Conservation (phyloP, 2,113 vertebrate genomes). For the Vidua chalybeata region DNA sequence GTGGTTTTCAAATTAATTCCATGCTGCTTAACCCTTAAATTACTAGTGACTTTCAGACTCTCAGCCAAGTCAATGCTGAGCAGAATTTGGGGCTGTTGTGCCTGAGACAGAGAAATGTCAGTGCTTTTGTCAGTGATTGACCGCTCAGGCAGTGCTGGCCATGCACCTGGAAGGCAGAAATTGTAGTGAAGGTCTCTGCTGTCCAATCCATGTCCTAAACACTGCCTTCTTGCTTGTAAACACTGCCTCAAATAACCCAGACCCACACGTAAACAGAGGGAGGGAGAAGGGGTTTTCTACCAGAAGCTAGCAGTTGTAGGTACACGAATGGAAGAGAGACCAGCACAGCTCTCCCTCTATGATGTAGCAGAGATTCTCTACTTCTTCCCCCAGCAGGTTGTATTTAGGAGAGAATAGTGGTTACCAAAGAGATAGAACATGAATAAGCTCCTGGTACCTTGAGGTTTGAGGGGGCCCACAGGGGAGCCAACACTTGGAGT, state of each 20-base stretch:
- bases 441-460: slow-evolving; percentile 18
- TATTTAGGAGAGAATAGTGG: not conserved
- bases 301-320: not conserved
- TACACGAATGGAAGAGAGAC: not conserved
- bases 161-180: not conserved
- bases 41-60: slow-evolving; percentile 6
- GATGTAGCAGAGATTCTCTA: not conserved
- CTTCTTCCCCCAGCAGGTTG: not conserved
- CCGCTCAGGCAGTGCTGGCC: not conserved
- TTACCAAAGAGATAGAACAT: not conserved
- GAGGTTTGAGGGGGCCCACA: not conserved
- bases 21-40: slow-evolving; percentile 56
- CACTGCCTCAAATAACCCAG: not conserved
- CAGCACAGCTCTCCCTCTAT: not conserved
- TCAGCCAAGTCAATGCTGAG: not conserved
- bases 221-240: not conserved
- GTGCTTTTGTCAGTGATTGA: not conserved
- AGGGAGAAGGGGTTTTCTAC: not conserved
- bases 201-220: not conserved
- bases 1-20: slow-evolving; percentile 60
- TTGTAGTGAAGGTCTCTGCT: not conserved
- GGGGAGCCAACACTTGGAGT: not conserved
- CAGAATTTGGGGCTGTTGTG: not conserved
- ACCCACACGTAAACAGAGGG: not conserved
- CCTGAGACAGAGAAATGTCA: not conserved